phyloP scores from a whole-genome alignment of 2,113 vertebrate species.

The Phrynocephalus versicolor region DNA sequence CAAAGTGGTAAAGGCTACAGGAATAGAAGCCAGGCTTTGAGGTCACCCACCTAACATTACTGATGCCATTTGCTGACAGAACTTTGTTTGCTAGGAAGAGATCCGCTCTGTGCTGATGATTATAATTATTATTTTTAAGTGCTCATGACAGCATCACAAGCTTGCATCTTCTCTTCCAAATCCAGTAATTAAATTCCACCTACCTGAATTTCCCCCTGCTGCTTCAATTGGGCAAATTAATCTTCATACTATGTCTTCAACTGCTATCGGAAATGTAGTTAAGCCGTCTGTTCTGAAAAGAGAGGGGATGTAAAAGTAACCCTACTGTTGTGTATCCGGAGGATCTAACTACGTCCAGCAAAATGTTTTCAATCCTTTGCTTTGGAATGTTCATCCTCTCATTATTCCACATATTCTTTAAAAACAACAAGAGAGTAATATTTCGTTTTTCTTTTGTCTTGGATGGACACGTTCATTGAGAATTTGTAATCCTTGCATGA shows the following conservation, averaged over 20 bases:
- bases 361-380: not conserved
- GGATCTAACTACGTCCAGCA: not conserved
- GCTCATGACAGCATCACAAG: slow-evolving; percentile 59
- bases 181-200: slow-evolving; percentile 64
- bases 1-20: not conserved
- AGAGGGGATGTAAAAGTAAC: not conserved
- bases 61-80: not conserved
- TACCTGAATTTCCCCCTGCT: slow-evolving; percentile 60
- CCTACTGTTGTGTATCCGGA: not conserved
- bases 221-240: slow-evolving; percentile 60
- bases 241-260: slow-evolving; percentile 57
- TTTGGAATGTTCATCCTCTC: not conserved
- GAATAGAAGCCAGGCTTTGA: not conserved
- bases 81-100: not conserved
- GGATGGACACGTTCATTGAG: not conserved
- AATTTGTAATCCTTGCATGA: too few relatives aligned
- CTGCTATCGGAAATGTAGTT: slow-evolving; percentile 39
- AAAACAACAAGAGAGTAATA: not conserved
- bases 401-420: not conserved
- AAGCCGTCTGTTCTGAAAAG: not conserved
- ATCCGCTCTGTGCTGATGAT: slow-evolving; percentile 26
- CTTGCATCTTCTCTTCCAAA: slow-evolving; percentile 55
- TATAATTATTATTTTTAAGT: slow-evolving; percentile 67
- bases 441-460: not conserved
- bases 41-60: not conserved